Evolutionary conservation across 64 coral and sea anemone species (phyloP), one percentile per base, ranked within the genome.

Genomic region (Montipora capricornis): DNA sequence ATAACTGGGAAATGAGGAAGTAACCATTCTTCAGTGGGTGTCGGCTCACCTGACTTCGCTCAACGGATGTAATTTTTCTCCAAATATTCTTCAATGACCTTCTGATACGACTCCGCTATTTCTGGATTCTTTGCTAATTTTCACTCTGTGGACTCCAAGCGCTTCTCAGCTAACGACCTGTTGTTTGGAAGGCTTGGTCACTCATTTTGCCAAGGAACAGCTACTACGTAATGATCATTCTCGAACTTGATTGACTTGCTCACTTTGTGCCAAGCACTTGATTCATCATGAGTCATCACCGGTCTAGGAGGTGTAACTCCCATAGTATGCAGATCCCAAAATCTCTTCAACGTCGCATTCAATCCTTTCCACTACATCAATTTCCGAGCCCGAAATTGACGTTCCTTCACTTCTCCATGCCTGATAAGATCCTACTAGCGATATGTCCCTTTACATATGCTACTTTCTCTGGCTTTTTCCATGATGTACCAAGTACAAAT

Each of bases 51-150:
- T 73, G 48, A 20, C 17, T 13, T 11, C 50, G 74, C 89, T 47
- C 66, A 19, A 52, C 46, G n/a, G 49, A 82, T 80, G 26, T 91
- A 95, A 17, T 79, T 82, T 64, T 95, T 95, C 79, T 83, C 74
- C 53, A 91, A 75, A 82, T 87, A 87, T 67, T 95, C 93, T 68
- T 95, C 37, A 55, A 95, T 90, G 8, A 95, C 88, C 60, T 84
- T 74, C 68, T 95, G 80, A 80, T 95, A 95, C 4, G 74, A 58
- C 6, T 52, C 47, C 26, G 88, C 80, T 84, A 91, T 79, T 80
- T 69, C 93, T 67, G 87, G 87, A 59, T 83, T 78, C 47, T 78
- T 91, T 46, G 6, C 24, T 37, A 95, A 84, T 68, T 90, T 95
- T 79, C 75, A 46, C 47, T 95, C 93, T 8, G 81, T 90, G 16